Evolutionary conservation across 2,113 vertebrate species (phyloP).

Genomic region (Sylvia atricapilla): DNA sequence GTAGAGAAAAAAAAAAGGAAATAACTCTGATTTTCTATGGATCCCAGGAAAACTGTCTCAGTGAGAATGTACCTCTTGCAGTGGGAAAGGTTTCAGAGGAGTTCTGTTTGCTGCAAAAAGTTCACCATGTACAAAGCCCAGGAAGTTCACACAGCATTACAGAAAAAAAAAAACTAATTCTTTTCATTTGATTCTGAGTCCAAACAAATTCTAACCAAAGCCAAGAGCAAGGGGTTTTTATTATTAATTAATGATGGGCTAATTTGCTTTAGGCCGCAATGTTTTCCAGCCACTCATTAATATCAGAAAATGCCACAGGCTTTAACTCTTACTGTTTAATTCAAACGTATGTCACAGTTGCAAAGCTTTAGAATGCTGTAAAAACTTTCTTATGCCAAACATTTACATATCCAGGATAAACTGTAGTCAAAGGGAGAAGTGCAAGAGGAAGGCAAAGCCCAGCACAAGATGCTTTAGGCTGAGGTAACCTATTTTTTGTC

Average conservation of each 20-base stretch:
- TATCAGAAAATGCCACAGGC: conserved; percentile 23
- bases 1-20: neutral
- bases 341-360: conserved; percentile 16
- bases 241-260: conserved; percentile 51
- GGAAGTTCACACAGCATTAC: neutral
- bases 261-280: conserved; percentile 15
- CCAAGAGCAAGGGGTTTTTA: neutral
- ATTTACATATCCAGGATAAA: conserved; percentile 7
- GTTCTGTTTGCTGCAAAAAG: neutral
- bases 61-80: neutral
- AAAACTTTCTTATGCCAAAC: neutral
- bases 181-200: conserved; percentile 15
- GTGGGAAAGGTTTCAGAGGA: neutral
- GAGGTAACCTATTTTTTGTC: neutral
- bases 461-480: neutral
- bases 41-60: neutral
- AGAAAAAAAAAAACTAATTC: neutral
- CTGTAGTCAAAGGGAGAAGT: neutral
- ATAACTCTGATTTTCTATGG: neutral
- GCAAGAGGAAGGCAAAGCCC: neutral
- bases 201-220: conserved; percentile 42
- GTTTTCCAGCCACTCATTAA: conserved; percentile 40
- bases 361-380: neutral
- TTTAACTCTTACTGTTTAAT: conserved; percentile 31
- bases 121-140: neutral